Base-by-base conservation (phyloP, 2,888 invertebrate genomes). In the Pseudococcus jackbeardsleyi region DNA sequence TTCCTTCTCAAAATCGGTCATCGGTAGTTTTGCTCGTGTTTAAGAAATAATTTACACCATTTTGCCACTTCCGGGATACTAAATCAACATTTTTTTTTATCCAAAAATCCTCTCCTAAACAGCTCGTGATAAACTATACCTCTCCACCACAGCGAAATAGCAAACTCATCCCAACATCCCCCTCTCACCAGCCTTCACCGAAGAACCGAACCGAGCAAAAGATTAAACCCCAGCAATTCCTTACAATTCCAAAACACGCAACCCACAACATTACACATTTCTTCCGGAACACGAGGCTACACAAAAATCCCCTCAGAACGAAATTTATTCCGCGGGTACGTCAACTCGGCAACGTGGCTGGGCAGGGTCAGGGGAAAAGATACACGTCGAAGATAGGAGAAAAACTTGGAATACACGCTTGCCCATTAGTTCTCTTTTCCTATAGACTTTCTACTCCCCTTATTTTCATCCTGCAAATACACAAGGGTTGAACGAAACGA, bases 401-500 rank as follows among this genome's bases (percentile, higher is more conserved):
- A 9, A 42, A 8, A 42, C n/a, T 59, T n/a, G 5, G 0, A 59
- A n/a, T 59, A 59, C 59, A 59, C 59, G n/a, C 22, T 64, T 12
- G 22, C 15, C 19, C 64, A 64, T 64, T 64, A 64, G 64, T 64
- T 11, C 8, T 8, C 1, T 64, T 11, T 22, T 22, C 12, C 22
- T 64, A 17, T 59, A n/a, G 11, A 50, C 59, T 64, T 64, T 64
- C 64, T 64, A 11, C 64, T 59, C 64, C 64, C 64, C 22, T 64
- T 22, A 64, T 64, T 64, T 64, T 64, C 11, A 64, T 9, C 0
- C 22, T 4, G 3, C 0, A 64, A 64, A 64, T 9, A 9, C 22
- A 64, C 22, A 64, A 64, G 64, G 64, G 64, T 64, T 19, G 64
- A 64, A 59, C 59, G 64, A 64, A 64, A 64, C 22, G 64, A 64